Evolutionary conservation across 2,797 vertebrate species (phyloP).

Genomic region (Urosaurus nigricauda): DNA sequence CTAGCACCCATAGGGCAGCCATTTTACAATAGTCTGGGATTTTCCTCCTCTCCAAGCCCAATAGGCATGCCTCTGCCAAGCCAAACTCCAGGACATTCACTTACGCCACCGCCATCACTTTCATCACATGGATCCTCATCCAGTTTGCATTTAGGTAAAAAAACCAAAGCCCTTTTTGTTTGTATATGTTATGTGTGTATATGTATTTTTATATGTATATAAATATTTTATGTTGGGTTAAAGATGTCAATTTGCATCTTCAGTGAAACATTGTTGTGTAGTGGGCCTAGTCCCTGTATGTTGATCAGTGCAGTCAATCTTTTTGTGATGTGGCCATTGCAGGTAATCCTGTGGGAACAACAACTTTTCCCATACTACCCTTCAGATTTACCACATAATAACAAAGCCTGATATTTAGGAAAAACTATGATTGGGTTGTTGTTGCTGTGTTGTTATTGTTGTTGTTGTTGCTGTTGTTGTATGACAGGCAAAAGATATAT

Average conservation of each 20-base stretch:
- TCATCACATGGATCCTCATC: constrained; percentile 98
- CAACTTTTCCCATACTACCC: constrained; percentile 64
- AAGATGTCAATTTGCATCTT: constrained; percentile 83
- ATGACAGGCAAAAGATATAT: constrained; percentile 72
- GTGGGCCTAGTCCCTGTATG: constrained; percentile 55
- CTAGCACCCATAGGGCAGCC: constrained; percentile 97
- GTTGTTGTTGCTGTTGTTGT: constrained; percentile 48
- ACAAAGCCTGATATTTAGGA: constrained; percentile 70
- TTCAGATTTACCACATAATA: constrained; percentile 63
- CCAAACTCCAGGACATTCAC: constrained; percentile 97
- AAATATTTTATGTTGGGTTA: constrained; percentile 83
- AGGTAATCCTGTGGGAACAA: constrained; percentile 66
- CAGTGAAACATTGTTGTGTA: constrained; percentile 76
- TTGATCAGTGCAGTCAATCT: constrained; percentile 35
- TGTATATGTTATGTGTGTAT: constrained; percentile 76
- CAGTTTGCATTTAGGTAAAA: constrained; percentile 97
- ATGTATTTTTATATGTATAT: constrained; percentile 83
- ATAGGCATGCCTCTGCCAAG: constrained; percentile 93
- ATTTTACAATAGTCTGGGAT: constrained; percentile 98
- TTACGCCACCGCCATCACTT: constrained; percentile 97
- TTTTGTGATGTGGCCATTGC: constrained; percentile 57
- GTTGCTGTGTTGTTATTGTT: constrained; percentile 59
- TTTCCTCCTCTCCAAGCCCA: constrained; percentile 98
- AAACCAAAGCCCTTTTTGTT: constrained; percentile 81
- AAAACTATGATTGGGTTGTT: constrained; percentile 70